Base-by-base conservation (phyloP, 1,140 invertebrate species). In the Eumaeus atala region DNA sequence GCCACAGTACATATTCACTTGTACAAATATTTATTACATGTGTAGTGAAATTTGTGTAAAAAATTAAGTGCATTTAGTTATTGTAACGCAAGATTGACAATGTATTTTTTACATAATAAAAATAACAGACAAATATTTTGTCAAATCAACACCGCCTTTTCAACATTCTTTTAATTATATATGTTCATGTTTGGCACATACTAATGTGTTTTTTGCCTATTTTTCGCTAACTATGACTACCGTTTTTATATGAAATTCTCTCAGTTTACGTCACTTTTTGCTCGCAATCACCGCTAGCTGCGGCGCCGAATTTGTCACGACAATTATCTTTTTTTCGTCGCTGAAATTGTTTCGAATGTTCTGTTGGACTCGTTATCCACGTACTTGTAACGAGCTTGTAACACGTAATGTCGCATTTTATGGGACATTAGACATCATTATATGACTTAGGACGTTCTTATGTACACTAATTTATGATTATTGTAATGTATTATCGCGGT, bases 241-340 rank as follows among this genome's bases (percentile, higher is more conserved):
- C 4, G 40, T 9, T 44, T 9, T 0, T 8, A 44, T 9, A 16
- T 44, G 16, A 44, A 44, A 14, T 44, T 16, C 17, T 44, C 16
- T 44, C 6, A 28, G 2, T 28, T 44, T 44, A 44, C 40, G 40
- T 14, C 16, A 16, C 17, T 44, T 44, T 44, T 44, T 44, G 16
- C 16, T 44, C 40, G 12, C 40, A 44, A 44, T 44, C 40, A 44
- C n/a, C 40, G 40, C 40, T 44, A 44, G 40, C 35, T 37, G 35
- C 40, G 12, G 40, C 40, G 40, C 16, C 40, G 40, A 44, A 44
- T 44, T 16, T 44, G 40, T 44, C 40, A 44, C 40, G 40, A 44
- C 40, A 44, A 44, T 44, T 44, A 44, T 44, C 40, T 44, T 44
- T 44, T 40, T 44, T 44, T 44, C 40, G 40, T 44, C 40, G 40